phyloP scores from a whole-genome alignment of 2,113 vertebrate species.

The Microcebus tavaratra region DNA sequence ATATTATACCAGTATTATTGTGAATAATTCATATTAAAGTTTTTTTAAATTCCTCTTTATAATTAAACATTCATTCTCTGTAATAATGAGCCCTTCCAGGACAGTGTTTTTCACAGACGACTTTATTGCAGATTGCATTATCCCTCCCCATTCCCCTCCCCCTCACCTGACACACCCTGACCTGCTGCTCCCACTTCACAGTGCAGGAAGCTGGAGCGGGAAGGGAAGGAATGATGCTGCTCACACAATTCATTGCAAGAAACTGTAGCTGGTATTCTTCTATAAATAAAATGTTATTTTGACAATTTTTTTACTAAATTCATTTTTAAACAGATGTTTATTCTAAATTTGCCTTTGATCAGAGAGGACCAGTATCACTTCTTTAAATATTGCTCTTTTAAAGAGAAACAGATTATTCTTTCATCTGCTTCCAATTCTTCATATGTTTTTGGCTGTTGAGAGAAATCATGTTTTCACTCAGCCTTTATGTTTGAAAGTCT shows the following conservation, averaged over 20 bases:
- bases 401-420: not conserved
- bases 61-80: conserved; percentile 36
- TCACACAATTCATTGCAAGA: not conserved
- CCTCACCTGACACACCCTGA: not conserved
- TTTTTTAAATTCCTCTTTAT: not conserved
- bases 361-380: conserved; percentile 28
- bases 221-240: too few relatives aligned
- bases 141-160: not conserved
- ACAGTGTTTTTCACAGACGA: not conserved
- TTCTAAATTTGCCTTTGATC: conserved; percentile 25
- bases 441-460: not conserved
- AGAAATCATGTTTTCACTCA: not conserved
- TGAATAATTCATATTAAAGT: conserved; percentile 53
- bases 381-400: conserved; percentile 48
- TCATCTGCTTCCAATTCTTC: not conserved
- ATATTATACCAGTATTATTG: conserved; percentile 18
- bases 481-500: not conserved
- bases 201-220: not conserved
- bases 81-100: not conserved
- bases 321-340: conserved; percentile 42
- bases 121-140: not conserved
- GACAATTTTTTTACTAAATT: not conserved
- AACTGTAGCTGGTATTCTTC: not conserved
- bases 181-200: not conserved
- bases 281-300: not conserved